Evolutionary conservation across 2,797 vertebrate species (phyloP).

Genomic region (Notamacropus eugenii): DNA sequence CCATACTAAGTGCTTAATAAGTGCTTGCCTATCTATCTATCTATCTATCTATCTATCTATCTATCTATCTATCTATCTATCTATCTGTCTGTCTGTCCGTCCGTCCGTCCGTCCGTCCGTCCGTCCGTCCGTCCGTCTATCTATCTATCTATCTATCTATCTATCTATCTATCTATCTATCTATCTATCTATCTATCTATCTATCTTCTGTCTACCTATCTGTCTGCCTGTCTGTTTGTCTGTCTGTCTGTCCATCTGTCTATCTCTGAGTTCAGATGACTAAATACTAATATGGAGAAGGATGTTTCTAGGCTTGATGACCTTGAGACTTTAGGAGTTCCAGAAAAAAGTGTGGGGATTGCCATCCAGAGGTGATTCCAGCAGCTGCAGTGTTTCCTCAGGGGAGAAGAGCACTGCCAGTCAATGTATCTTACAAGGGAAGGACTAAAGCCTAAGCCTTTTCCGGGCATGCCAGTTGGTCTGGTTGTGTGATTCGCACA

Average conservation of each 20-base stretch:
- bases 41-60: too few species aligned
- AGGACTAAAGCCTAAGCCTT: neutral
- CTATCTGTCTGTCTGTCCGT: too few species aligned
- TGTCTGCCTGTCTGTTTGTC: too few species aligned
- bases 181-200: too few species aligned
- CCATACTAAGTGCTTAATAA: neutral
- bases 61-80: too few species aligned
- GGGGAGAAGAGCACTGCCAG: neutral
- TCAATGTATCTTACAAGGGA: neutral
- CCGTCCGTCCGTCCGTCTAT: too few species aligned
- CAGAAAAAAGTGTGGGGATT: neutral
- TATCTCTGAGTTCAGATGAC: neutral
- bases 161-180: too few species aligned
- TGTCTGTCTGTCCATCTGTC: too few species aligned
- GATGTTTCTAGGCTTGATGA: neutral
- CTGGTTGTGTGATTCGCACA: neutral
- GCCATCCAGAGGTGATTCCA: neutral
- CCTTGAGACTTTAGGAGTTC: neutral
- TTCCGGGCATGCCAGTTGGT: neutral
- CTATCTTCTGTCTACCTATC: too few species aligned
- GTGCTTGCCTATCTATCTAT: neutral
- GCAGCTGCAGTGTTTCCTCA: neutral
- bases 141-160: neutral
- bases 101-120: too few species aligned
- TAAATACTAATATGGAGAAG: neutral